phyloP scores from a whole-genome alignment of 35 echinoderm and acorn worm species.

The Strongylocentrotus purpuratus region DNA sequence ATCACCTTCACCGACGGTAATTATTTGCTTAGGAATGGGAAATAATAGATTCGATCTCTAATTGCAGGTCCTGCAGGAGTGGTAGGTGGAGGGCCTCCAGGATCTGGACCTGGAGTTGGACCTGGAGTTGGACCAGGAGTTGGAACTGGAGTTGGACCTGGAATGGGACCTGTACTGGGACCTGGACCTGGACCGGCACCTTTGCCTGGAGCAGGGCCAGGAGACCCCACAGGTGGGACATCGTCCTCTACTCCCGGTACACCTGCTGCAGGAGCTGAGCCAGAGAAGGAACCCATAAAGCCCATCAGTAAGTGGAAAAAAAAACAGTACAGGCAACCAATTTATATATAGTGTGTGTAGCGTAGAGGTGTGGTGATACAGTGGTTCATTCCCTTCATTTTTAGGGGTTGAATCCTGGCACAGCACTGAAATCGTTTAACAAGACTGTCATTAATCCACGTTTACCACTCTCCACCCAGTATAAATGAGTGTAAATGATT shows the following conservation, averaged over 20 bases:
- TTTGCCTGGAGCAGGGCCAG: neutral
- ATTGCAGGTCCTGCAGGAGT: neutral
- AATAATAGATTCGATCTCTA: no score
- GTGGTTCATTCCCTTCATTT: no score
- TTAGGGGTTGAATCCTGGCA: no score
- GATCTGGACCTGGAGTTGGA: neutral
- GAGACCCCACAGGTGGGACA: neutral
- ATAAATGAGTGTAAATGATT: no score
- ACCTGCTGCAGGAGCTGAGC: neutral
- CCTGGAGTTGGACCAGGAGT: neutral
- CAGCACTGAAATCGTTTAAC: no score
- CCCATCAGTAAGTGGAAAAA: neutral
- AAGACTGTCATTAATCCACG: no score
- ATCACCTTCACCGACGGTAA: no score
- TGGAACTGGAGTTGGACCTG: neutral
- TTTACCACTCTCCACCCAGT: no score
- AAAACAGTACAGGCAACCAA: no score
- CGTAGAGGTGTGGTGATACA: no score
- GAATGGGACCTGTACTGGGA: neutral
- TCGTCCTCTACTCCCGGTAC: neutral
- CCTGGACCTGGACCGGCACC: neutral
- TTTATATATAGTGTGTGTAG: no score
- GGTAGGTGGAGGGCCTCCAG: neutral
- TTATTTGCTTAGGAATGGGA: no score
- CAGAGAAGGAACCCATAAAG: neutral